Conservation (phyloP, 1,140 invertebrate genomes). For the Pogonognathellus flavescens region DNA sequence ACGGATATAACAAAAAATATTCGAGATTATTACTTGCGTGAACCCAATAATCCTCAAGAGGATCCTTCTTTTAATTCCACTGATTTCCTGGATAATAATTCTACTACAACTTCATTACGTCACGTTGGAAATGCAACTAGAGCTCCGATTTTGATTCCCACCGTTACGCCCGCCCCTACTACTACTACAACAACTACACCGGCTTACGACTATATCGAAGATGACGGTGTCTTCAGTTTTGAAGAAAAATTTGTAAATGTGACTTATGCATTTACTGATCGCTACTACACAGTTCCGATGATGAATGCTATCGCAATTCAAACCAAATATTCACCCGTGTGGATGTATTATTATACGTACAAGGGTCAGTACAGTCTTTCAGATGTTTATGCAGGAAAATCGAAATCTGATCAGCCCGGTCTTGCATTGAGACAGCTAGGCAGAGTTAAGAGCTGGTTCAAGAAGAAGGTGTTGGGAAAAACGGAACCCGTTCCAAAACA, state of each 20-base stretch:
- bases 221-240: conserved; percentile 37
- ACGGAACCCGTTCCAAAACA: conserved; percentile 38
- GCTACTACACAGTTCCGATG: conserved; percentile 32
- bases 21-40: conserved; percentile 47
- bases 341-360: conserved; percentile 59
- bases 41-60: not conserved
- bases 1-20: conserved; percentile 54
- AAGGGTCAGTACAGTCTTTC: conserved; percentile 55
- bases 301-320: conserved; percentile 40
- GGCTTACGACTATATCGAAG: conserved; percentile 15
- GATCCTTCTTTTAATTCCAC: not conserved
- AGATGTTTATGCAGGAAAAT: conserved; percentile 56
- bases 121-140: not conserved
- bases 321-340: conserved; percentile 41
- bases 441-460: conserved; percentile 60
- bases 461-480: conserved; percentile 57
- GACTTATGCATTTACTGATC: conserved; percentile 55
- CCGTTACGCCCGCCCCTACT: not conserved
- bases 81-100: not conserved
- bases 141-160: too few relatives aligned
- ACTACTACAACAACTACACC: not conserved
- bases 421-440: conserved; percentile 35
- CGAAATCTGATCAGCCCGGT: conserved; percentile 52
- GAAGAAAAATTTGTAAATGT: conserved; percentile 57
- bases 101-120: not conserved